A percentile compares a stretch with the other conserved stretches of the same genome.
phyloP scores from a whole-genome alignment of 92 coral and sea anemone species.

The Palythoa grandis region DNA sequence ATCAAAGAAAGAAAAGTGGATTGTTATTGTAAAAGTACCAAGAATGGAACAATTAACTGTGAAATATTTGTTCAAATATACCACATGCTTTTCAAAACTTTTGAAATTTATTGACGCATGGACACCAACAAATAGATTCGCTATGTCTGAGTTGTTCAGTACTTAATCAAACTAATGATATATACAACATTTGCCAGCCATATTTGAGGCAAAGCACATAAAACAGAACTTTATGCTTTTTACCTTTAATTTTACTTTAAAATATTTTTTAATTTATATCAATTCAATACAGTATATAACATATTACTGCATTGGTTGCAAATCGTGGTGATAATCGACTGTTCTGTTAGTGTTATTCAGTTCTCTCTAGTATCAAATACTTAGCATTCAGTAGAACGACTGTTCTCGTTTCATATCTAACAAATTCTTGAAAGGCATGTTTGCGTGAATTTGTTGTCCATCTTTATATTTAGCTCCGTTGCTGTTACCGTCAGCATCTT shows the following conservation, averaged over 20 bases:
- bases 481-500: constrained; percentile 4
- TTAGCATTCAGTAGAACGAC: constrained; percentile 63
- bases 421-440: constrained; percentile 78
- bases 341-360: not conserved
- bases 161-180: not conserved
- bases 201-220: not conserved
- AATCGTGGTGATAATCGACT: not conserved
- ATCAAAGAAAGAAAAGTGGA: not conserved
- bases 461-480: constrained; percentile 46
- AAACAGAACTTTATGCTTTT: not conserved
- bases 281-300: not conserved
- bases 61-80: not conserved
- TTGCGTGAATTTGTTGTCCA: constrained; percentile 70
- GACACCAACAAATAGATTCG: not conserved
- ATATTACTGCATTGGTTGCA: not conserved
- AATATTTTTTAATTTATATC: not conserved
- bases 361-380: constrained; percentile 13
- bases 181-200: not conserved
- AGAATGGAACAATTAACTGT: not conserved
- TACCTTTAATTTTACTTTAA: not conserved
- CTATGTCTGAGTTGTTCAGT: not conserved
- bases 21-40: not conserved
- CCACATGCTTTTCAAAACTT: not conserved
- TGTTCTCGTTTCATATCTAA: constrained; percentile 75
- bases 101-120: not conserved